phyloP scores from a whole-genome alignment of 2,888 invertebrate genomes.

The Drosophila basisetae region DNA sequence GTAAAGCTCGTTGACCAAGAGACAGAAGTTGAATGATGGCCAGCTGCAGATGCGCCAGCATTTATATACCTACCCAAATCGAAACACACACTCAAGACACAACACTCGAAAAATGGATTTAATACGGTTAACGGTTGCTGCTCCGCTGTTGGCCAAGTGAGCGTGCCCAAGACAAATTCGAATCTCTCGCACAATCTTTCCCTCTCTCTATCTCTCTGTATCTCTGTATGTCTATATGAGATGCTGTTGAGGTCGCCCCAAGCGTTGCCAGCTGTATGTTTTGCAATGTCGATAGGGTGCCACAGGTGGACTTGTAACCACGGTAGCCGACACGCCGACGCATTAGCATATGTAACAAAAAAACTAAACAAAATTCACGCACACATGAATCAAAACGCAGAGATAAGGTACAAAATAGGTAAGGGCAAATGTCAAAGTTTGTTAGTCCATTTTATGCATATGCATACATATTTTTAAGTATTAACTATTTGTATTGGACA shows the following conservation, averaged over 20 bases:
- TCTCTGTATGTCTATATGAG: conserved; percentile 12
- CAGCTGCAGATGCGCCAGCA: conserved; percentile 66
- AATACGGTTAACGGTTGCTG: conserved; percentile 25
- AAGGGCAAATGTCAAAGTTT: conserved; percentile 47
- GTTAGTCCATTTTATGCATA: conserved; percentile 37
- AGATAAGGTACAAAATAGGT: conserved; percentile 9
- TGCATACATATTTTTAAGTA: conserved; percentile 4
- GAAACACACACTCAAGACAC: conserved; percentile 10
- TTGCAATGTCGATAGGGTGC: conserved; percentile 74
- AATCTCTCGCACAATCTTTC: conserved; percentile 27
- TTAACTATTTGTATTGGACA: conserved; percentile 31
- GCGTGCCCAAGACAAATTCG: conserved; percentile 21
- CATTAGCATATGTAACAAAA: conserved; percentile 51
- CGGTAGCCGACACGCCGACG: conserved; percentile 60
- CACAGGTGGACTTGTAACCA: conserved; percentile 14
- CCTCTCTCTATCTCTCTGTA: neutral
- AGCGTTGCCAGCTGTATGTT: conserved; percentile 52
- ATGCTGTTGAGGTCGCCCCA: conserved; percentile 42
- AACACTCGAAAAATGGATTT: conserved; percentile 20
- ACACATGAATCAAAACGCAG: conserved; percentile 34
- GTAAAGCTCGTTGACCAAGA: conserved; percentile 68
- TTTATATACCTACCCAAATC: conserved; percentile 69
- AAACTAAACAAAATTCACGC: neutral
- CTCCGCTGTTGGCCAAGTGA: conserved; percentile 29
- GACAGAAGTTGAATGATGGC: conserved; percentile 71